Conservation (phyloP, 2,888 invertebrate genomes). For the Eudasyphora cyanicolor region DNA sequence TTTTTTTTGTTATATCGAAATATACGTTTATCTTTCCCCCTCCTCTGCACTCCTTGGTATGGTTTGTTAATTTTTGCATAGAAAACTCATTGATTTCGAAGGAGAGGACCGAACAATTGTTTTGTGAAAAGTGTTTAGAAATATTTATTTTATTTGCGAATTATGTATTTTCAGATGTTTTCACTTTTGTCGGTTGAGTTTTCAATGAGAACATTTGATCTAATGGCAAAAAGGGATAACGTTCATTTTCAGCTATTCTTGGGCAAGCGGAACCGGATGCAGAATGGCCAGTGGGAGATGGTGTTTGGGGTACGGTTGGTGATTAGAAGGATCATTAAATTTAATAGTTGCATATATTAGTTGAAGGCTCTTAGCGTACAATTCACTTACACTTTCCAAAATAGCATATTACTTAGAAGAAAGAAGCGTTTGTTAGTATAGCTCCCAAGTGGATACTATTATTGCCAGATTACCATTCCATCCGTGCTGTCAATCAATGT, state of each 20-base stretch:
- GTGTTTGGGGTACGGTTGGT: neutral
- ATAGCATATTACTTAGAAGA: neutral
- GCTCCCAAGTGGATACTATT: neutral
- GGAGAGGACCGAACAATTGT: conserved; percentile 7
- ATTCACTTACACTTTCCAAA: conserved; percentile 4
- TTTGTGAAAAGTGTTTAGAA: conserved; percentile 18
- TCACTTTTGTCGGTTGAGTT: conserved; percentile 14
- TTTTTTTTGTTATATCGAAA: neutral
- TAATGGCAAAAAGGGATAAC: neutral
- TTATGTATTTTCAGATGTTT: conserved; percentile 36
- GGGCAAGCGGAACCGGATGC: too few relatives aligned
- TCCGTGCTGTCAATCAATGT: neutral
- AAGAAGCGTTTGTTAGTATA: neutral
- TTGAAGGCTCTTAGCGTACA: neutral
- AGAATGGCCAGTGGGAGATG: too few relatives aligned
- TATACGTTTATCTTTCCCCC: neutral
- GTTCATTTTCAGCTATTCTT: conserved; percentile 5
- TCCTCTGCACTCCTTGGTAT: neutral
- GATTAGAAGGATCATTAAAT: conserved; percentile 50
- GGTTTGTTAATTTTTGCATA: conserved; percentile 47
- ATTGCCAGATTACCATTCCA: neutral
- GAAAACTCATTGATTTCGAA: conserved; percentile 50
- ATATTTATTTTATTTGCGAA: conserved; percentile 50
- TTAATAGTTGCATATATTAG: conserved; percentile 16
- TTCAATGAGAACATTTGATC: neutral